Conservation (phyloP, 2,113 vertebrate genomes). For the Parus major region DNA sequence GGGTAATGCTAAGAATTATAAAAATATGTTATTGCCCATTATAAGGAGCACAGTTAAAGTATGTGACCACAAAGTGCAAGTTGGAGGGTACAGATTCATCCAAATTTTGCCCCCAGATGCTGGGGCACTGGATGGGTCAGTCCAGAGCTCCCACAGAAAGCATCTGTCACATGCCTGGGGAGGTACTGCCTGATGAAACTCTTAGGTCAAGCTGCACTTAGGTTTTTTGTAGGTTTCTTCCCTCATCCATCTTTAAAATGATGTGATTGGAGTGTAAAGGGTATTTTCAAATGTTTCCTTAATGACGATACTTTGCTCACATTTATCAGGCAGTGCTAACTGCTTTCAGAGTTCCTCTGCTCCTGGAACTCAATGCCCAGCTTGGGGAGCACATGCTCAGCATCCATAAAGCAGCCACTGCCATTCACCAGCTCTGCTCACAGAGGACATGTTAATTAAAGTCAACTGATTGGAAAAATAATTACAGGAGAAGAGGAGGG, state of each 20-base stretch:
- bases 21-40: not conserved
- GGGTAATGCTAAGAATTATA: not conserved
- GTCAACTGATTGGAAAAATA: constrained; percentile 76
- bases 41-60: not conserved
- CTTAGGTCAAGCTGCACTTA: not conserved
- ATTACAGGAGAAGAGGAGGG: constrained; percentile 62
- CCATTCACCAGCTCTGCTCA: not conserved
- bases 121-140: not conserved
- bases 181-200: not conserved
- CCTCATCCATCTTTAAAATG: not conserved
- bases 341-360: not conserved
- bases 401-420: not conserved
- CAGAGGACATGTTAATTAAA: constrained; percentile 70
- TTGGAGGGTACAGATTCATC: not conserved
- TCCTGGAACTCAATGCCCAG: not conserved
- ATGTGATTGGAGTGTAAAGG: not conserved
- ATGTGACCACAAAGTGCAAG: not conserved
- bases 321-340: not conserved
- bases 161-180: not conserved
- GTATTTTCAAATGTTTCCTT: not conserved
- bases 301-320: not conserved
- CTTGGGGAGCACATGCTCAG: not conserved
- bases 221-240: not conserved
- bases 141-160: not conserved
- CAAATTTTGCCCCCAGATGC: not conserved